Evolutionary conservation across 2,113 vertebrate genomes (phyloP).

Genomic region (Connochaetes taurinus): DNA sequence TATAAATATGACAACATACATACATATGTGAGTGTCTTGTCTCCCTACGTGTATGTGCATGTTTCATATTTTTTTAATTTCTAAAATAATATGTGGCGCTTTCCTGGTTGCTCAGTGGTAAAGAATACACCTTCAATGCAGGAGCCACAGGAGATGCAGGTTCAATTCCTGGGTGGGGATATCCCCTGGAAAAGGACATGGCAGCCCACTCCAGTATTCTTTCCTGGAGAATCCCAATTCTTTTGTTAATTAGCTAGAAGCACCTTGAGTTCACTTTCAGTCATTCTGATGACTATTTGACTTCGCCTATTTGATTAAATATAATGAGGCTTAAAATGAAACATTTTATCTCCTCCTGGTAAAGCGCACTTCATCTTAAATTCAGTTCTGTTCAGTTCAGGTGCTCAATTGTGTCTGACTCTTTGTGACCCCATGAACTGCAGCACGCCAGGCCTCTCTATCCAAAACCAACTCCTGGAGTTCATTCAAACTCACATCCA

Average conservation of each 20-base stretch:
- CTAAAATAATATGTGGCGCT: neutral
- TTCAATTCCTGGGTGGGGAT: neutral
- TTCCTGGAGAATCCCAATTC: neutral
- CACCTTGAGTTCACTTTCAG: neutral
- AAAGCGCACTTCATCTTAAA: neutral
- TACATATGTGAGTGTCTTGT: neutral
- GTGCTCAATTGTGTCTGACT: rapidly evolving
- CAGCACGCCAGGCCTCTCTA: no score
- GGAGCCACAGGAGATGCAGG: neutral
- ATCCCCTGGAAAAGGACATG: neutral
- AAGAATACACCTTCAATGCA: neutral
- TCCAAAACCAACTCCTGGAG: no score
- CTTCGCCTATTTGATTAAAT: neutral
- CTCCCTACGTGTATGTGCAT: neutral
- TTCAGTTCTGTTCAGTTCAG: no score
- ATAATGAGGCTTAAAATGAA: neutral
- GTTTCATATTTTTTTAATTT: neutral
- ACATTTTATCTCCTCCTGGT: neutral
- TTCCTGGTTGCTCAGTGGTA: neutral
- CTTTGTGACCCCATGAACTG: no score
- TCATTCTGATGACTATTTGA: neutral
- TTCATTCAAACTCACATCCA: no score
- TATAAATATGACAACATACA: neutral
- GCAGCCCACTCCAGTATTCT: neutral
- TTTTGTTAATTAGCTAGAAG: neutral